A percentile compares a stretch with the other conserved stretches of the same genome.
Evolutionary conservation across 2,888 invertebrate genomes (phyloP).

Genomic region (Meiosimyza platycephala): DNA sequence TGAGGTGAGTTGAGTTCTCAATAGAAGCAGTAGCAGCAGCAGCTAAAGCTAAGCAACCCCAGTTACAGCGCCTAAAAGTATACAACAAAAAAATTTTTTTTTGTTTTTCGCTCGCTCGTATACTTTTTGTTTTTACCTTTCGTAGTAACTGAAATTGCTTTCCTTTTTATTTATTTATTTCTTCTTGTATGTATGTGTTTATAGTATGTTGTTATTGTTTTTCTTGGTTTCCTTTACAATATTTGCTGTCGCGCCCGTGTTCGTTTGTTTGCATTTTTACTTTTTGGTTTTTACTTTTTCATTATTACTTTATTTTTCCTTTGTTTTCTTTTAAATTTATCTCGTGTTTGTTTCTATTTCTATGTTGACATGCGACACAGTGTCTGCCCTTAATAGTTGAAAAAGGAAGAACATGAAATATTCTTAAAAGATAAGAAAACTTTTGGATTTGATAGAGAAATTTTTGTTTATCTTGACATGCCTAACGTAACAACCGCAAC

Average conservation of each 20-base stretch:
- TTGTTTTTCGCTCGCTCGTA: not conserved
- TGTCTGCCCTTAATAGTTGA: not conserved
- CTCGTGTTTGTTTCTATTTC: too few species aligned
- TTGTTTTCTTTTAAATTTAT: constrained; percentile 15
- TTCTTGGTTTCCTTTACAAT: too few species aligned
- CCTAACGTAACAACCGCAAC: too few species aligned
- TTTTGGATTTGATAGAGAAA: too few species aligned
- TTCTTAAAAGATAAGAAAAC: too few species aligned
- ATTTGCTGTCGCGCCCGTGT: too few species aligned
- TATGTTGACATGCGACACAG: constrained; percentile 33
- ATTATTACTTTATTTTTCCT: constrained; percentile 15
- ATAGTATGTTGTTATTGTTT: not conserved
- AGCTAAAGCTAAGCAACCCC: not conserved
- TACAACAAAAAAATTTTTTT: constrained; percentile 3
- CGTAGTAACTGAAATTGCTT: not conserved
- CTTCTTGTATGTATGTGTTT: not conserved
- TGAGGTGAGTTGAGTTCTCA: constrained; percentile 73
- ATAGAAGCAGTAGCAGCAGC: not conserved
- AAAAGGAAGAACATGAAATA: not conserved
- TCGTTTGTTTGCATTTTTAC: too few species aligned
- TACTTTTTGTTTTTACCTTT: not conserved
- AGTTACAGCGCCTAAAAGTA: constrained; percentile 10
- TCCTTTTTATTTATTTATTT: not conserved
- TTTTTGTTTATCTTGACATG: too few species aligned
- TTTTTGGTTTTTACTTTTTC: not conserved